These are phyloP conservation scores for Colinus virginianus DNA, from an alignment of 2,113 vertebrate genomes.

Conservation along the genomic window DNA sequence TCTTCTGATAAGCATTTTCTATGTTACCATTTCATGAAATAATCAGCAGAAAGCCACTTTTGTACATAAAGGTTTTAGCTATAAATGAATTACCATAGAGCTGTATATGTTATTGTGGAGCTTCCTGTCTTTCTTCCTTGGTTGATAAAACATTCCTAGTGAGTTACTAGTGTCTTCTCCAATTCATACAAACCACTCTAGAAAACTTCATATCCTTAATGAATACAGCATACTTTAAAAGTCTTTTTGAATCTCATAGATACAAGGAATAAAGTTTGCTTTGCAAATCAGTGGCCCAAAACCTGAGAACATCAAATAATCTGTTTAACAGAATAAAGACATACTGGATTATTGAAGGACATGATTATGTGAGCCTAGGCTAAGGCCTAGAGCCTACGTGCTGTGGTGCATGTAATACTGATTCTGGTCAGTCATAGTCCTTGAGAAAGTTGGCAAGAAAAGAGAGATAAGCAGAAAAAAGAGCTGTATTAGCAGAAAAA, in stretches of 20 bases:
- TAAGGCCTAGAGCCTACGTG: no score
- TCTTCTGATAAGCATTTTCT: not conserved
- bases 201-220: not conserved
- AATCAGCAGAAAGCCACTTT: not conserved
- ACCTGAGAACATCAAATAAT: not conserved
- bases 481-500: no score
- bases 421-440: no score
- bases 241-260: not conserved
- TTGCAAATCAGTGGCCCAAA: not conserved
- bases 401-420: no score
- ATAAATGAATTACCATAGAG: not conserved
- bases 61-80: not conserved
- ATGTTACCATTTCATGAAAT: not conserved
- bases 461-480: no score
- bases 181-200: not conserved
- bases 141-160: not conserved
- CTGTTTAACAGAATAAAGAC: not conserved
- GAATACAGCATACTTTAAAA: not conserved
- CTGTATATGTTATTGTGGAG: not conserved
- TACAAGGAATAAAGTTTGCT: not conserved
- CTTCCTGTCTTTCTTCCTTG: not conserved
- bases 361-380: no score
- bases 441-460: no score
- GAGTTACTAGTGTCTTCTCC: not conserved
- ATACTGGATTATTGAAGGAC: not conserved